These are phyloP conservation scores for Enteromius radiatus DNA, from an alignment of 2,797 vertebrate species.

Conservation along the genomic window DNA sequence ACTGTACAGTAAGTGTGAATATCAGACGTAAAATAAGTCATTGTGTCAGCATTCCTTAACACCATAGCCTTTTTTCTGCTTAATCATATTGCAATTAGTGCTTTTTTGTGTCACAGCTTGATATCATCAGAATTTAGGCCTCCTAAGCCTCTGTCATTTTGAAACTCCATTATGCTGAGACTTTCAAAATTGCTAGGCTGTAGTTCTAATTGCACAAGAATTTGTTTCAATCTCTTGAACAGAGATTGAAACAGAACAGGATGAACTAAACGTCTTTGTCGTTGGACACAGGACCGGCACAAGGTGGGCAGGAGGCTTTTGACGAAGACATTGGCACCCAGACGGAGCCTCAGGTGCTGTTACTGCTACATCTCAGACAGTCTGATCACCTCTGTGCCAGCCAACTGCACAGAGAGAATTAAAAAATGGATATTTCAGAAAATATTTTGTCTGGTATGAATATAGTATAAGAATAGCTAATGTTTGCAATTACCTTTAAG, in stretches of 20 bases:
- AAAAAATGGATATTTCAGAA: neutral
- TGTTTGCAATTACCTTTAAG: neutral
- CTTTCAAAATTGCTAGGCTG: neutral
- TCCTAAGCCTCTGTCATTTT: neutral
- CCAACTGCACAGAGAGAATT: slow-evolving; percentile 69
- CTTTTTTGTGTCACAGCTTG: slow-evolving; percentile 4
- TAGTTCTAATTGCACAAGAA: neutral
- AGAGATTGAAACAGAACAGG: neutral
- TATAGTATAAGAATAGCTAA: neutral
- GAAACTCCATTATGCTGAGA: neutral
- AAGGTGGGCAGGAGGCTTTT: slow-evolving; percentile 60
- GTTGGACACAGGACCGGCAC: slow-evolving; percentile 49
- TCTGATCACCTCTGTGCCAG: slow-evolving; percentile 72
- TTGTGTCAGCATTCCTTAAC: slow-evolving; percentile 12
- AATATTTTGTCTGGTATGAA: neutral
- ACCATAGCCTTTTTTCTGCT: neutral
- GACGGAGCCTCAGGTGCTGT: slow-evolving; percentile 73
- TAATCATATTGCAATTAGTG: slow-evolving; percentile 8
- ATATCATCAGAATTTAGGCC: neutral
- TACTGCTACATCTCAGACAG: slow-evolving; percentile 68
- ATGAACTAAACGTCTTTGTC: slow-evolving; percentile 16
- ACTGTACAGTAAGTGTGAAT: neutral
- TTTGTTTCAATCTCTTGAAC: neutral
- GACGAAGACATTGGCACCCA: slow-evolving; percentile 78
- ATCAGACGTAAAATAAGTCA: neutral